Evolutionary conservation across 2,113 vertebrate species (phyloP).

Genomic region (Eubucco bourcierii): DNA sequence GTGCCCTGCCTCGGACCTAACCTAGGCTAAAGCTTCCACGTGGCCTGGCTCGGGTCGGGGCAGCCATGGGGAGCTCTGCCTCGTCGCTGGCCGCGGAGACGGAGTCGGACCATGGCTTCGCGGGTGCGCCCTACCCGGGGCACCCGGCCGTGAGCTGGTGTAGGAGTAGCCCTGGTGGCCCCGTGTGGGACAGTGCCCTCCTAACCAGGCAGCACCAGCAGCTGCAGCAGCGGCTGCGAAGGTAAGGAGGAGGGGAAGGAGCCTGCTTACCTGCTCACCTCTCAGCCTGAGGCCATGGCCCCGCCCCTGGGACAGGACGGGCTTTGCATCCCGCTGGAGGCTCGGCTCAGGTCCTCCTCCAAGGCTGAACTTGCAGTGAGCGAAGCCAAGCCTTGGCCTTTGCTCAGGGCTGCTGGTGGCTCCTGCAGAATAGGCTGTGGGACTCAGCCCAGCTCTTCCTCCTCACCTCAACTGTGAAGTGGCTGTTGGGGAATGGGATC

Average conservation of each 20-base stretch:
- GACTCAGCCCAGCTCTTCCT: background rate
- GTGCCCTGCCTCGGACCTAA: slow-evolving; percentile 70
- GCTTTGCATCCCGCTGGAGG: background rate
- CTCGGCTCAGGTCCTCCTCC: rapidly evolving
- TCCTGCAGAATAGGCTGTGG: background rate
- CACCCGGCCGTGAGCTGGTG: slow-evolving; percentile 88
- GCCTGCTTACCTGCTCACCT: background rate
- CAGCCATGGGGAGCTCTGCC: slow-evolving; percentile 94
- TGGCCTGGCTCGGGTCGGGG: slow-evolving; percentile 49
- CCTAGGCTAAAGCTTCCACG: slow-evolving; percentile 64
- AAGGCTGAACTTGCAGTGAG: background rate
- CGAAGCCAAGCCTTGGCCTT: background rate
- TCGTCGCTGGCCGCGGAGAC: slow-evolving; percentile 93
- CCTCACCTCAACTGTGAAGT: background rate
- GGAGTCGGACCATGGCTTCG: slow-evolving; percentile 93
- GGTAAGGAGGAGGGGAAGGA: slow-evolving; percentile 81
- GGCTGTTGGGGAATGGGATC: slow-evolving; percentile 1
- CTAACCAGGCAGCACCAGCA: slow-evolving; percentile 87
- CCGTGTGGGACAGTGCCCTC: slow-evolving; percentile 86
- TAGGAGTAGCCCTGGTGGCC: slow-evolving; percentile 86
- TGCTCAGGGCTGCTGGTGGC: background rate
- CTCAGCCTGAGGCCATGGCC: background rate
- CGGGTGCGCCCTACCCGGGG: slow-evolving; percentile 80
- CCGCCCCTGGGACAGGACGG: rapidly evolving
- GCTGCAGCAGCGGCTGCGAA: slow-evolving; percentile 81